Percentiles rank a stretch among this genome's conserved stretches.
Conservation (phyloP, 2,113 vertebrate genomes). For the Platycercus adscitus region DNA sequence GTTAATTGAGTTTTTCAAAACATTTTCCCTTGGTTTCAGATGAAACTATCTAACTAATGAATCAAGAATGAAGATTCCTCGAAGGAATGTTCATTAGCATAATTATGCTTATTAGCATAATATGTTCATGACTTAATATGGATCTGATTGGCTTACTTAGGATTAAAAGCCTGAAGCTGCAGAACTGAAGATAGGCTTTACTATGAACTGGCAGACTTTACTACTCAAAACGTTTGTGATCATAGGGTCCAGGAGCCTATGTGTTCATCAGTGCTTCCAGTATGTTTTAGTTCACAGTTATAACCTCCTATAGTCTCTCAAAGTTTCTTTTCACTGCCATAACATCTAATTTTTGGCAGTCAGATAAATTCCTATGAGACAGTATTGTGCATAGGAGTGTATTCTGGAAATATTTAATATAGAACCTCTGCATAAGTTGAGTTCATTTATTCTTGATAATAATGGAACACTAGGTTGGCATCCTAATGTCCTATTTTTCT, state of each 20-base stretch:
- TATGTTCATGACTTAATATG: neutral
- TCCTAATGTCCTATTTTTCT: slow-evolving; percentile 68
- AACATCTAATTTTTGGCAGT: neutral
- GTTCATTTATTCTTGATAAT: slow-evolving; percentile 65
- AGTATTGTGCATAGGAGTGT: neutral
- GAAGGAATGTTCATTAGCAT: slow-evolving; percentile 39
- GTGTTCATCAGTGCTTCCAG: neutral
- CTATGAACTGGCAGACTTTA: neutral
- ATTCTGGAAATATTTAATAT: slow-evolving; percentile 31
- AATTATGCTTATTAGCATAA: slow-evolving; percentile 48
- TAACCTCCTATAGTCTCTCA: neutral
- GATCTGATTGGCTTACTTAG: slow-evolving; percentile 19
- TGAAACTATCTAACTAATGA: neutral
- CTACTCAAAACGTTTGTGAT: neutral
- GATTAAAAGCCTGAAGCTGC: slow-evolving; percentile 19
- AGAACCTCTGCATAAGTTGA: slow-evolving; percentile 8
- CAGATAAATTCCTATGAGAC: neutral
- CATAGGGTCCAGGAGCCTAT: fast-evolving
- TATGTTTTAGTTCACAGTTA: neutral
- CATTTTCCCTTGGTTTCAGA: slow-evolving; percentile 7
- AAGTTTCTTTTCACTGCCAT: neutral
- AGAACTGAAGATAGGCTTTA: slow-evolving; percentile 1
- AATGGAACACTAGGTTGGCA: slow-evolving; percentile 8
- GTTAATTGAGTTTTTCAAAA: slow-evolving; percentile 22
- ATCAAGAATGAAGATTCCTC: slow-evolving; percentile 27